These are phyloP conservation scores for Oxygymnocypris stewartii DNA, from an alignment of 2,113 vertebrate species.

Conservation along the genomic window DNA sequence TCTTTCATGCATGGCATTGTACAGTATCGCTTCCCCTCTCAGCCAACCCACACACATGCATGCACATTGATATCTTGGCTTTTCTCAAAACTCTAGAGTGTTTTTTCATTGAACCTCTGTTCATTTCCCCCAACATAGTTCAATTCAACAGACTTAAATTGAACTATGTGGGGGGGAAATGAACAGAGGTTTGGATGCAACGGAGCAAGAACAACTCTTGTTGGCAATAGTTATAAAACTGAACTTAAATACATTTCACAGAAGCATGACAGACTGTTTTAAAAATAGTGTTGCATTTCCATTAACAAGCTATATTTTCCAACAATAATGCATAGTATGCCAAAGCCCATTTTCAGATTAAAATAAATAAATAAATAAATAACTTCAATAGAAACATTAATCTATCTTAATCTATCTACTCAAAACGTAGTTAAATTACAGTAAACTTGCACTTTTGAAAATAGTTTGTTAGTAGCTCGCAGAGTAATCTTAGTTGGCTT, in stretches of 20 bases:
- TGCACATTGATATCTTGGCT: background rate
- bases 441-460: background rate
- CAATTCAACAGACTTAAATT: background rate
- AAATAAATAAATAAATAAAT: no score
- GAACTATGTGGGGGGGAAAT: background rate
- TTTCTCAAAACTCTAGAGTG: background rate
- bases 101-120: no score
- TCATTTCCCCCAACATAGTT: no score
- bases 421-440: background rate
- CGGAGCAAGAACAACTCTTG: background rate
- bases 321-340: no score
- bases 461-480: background rate
- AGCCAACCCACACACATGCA: background rate
- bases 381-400: no score
- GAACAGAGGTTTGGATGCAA: background rate
- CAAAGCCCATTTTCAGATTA: no score
- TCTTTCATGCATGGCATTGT: background rate
- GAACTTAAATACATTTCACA: background rate
- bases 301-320: no score
- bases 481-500: background rate
- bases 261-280: no score
- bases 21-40: background rate
- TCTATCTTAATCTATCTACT: no score
- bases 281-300: no score
- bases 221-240: background rate